phyloP scores from a whole-genome alignment of 2,113 vertebrate genomes.

The Stegostoma tigrinum region DNA sequence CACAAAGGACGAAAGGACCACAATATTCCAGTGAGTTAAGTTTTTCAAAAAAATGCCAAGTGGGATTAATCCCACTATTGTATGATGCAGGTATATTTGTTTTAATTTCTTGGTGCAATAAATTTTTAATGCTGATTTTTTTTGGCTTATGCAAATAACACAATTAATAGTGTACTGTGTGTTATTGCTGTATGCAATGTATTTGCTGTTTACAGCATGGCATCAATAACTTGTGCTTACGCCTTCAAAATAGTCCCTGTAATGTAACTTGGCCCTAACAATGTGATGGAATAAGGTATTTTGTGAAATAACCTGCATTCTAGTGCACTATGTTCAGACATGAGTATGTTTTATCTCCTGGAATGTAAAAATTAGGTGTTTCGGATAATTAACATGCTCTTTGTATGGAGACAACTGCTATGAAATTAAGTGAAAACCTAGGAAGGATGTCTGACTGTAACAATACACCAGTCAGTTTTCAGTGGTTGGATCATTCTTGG shows the following conservation, averaged over 20 bases:
- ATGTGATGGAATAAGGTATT: neutral
- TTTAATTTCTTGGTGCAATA: neutral
- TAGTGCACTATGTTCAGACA: neutral
- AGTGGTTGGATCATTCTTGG: neutral
- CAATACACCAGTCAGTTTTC: neutral
- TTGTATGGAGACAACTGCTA: neutral
- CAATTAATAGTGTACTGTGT: neutral
- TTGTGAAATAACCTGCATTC: neutral
- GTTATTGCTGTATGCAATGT: neutral
- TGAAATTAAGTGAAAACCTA: neutral
- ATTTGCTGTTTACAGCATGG: neutral
- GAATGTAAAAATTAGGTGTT: neutral
- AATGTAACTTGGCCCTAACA: neutral
- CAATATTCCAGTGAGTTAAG: constrained; percentile 86
- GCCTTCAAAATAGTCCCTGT: neutral
- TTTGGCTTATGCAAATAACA: constrained; percentile 19
- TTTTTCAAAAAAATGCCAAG: neutral
- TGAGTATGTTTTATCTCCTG: neutral
- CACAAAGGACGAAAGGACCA: constrained; percentile 97
- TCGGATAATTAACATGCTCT: neutral
- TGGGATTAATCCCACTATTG: too few species aligned
- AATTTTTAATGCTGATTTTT: neutral
- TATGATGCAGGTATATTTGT: neutral
- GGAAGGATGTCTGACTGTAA: neutral
- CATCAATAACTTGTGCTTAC: neutral